Evolutionary conservation across 2,888 invertebrate species (phyloP).

Genomic region (Germaria angustata): DNA sequence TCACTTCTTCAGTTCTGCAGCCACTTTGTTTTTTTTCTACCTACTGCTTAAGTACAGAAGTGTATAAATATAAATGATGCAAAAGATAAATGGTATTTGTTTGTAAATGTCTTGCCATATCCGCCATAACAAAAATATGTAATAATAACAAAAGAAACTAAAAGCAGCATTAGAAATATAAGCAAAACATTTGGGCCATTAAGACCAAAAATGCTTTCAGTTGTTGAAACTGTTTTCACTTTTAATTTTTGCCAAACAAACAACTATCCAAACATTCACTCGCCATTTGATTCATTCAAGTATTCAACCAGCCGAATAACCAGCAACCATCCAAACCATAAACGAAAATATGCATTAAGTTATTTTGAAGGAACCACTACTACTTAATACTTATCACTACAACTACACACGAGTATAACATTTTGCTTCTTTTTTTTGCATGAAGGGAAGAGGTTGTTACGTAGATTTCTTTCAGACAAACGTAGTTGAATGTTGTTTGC

Average conservation of each 20-base stretch:
- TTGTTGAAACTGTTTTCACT: slow-evolving; percentile 10
- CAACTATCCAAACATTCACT: not conserved
- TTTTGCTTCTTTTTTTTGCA: not conserved
- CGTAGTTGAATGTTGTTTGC: not conserved
- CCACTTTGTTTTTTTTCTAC: not conserved
- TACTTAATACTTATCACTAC: not conserved
- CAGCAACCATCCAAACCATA: not conserved
- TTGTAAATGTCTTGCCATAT: slow-evolving; percentile 33
- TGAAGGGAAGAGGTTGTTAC: not conserved
- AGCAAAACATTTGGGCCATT: slow-evolving; percentile 43
- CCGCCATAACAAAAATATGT: not conserved
- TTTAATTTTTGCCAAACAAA: not conserved
- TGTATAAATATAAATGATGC: slow-evolving; percentile 24
- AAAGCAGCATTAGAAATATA: not conserved
- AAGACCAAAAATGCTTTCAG: slow-evolving; percentile 43
- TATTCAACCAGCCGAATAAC: not conserved
- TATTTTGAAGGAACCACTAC: not conserved
- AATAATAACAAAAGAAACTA: not conserved
- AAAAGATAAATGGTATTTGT: slow-evolving; percentile 57
- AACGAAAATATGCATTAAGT: not conserved
- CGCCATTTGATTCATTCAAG: not conserved
- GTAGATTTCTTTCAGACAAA: not conserved
- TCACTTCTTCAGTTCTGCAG: not conserved
- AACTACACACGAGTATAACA: not conserved
- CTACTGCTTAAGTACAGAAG: not conserved